Evolutionary conservation across 2,113 vertebrate genomes (phyloP).

Genomic region (Ploceus nigricollis): DNA sequence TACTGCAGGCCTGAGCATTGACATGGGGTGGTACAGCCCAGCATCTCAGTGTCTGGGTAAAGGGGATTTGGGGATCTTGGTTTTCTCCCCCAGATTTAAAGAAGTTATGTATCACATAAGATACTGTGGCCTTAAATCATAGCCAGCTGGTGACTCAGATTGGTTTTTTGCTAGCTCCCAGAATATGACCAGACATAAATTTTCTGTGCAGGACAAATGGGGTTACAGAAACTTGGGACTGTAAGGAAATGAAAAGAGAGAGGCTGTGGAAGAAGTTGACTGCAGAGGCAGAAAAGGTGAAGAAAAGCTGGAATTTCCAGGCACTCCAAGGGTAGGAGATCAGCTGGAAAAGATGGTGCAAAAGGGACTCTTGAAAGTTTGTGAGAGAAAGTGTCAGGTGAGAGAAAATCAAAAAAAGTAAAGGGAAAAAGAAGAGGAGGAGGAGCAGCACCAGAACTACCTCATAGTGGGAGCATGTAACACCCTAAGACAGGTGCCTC

Average conservation of each 20-base stretch:
- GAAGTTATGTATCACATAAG: not conserved
- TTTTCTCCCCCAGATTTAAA: not conserved
- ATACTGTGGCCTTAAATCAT: not conserved
- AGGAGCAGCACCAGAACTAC: not conserved
- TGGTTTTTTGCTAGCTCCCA: not conserved
- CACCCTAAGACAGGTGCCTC: constrained; percentile 38
- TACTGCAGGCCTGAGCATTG: accelerated
- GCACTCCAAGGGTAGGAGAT: not conserved
- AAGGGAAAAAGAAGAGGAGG: not conserved
- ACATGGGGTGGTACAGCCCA: not conserved
- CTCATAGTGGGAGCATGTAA: not conserved
- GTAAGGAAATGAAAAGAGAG: not conserved
- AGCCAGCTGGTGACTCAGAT: not conserved
- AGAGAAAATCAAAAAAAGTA: not conserved
- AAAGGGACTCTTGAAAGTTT: not conserved
- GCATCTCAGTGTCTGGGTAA: not conserved
- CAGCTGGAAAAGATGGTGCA: not conserved
- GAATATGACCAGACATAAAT: not conserved
- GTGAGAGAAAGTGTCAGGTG: not conserved
- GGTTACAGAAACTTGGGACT: not conserved
- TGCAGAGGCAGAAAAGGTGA: not conserved
- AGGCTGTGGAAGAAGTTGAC: not conserved
- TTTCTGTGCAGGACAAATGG: not conserved
- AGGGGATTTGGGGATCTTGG: not conserved
- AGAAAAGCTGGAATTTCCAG: not conserved